These are phyloP conservation scores for Pelvicachromis taeniatus DNA, from an alignment of 2,113 vertebrate species.

Conservation along the genomic window DNA sequence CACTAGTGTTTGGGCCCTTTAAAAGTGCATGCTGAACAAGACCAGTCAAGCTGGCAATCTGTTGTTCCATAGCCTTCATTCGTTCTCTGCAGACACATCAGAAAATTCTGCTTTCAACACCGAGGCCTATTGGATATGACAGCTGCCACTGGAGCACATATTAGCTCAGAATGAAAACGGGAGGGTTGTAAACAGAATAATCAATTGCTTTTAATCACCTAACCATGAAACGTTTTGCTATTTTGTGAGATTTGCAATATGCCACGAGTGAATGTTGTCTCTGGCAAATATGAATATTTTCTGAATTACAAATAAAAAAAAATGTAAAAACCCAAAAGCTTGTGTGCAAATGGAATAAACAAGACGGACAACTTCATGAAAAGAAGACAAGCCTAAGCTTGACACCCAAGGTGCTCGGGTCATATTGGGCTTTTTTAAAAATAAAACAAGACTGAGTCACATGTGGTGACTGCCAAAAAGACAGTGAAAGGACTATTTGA, in stretches of 20 bases:
- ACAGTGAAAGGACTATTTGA: not conserved
- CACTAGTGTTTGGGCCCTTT: conserved; percentile 93
- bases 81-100: conserved; percentile 93
- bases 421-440: not conserved
- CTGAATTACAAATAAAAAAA: not conserved
- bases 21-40: conserved; percentile 98
- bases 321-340: not conserved
- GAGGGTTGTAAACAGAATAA: not conserved
- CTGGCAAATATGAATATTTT: not conserved
- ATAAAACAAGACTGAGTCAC: not conserved
- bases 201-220: conserved; percentile 2
- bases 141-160: conserved; percentile 11
- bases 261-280: not conserved
- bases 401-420: not conserved
- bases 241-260: conserved; percentile 4
- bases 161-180: not conserved
- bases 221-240: not conserved
- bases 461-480: not conserved
- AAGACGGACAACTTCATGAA: not conserved
- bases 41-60: conserved; percentile 99
- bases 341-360: not conserved
- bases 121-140: conserved; percentile 20
- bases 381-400: not conserved
- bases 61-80: conserved; percentile 99
- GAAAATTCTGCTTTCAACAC: conserved; percentile 69